Base-by-base conservation (phyloP, 2,797 vertebrate genomes). In the Agapornis canus region DNA sequence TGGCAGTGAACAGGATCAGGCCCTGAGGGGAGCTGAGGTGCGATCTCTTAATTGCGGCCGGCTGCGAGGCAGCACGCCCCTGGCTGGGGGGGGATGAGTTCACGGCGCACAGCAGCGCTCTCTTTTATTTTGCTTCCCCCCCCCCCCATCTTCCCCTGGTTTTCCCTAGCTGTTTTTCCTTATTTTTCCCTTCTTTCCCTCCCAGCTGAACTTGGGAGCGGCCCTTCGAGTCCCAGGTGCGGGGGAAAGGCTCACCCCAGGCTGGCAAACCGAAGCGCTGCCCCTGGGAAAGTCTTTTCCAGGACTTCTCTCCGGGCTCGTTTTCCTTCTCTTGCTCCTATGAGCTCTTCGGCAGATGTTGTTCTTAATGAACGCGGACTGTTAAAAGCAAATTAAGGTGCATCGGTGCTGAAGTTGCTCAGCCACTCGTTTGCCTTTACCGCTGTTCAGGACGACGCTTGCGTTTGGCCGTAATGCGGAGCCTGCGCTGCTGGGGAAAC, bases 351-450 rank as follows among this genome's bases (percentile, higher is more conserved):
- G 51, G 23, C 89, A 87, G 91, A 60, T 75, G 79, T 73, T 66
- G 68, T 2, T 42, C 5, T n/a, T 68, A 57, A 80, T 90, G 64
- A 94, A 87, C 3, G 39, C 21, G 8, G 64, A 25, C 14, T 45
- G 68, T 92, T 93, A 93, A 93, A 88, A 84, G 63, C 56, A 60
- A 70, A 89, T 95, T 81, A 79, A 84, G 72, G 42, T 43, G 83
- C 56, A 11, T 66, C 21, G 5, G 48, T 23, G 92, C 75, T 65
- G 82, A 13, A 57, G 29, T 61, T 64, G 85, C 69, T 71, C 6
- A 15, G 43, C 12, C 16, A 25, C 37, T 86, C 22, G 8, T 43
- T 66, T 27, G 32, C 13, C 7, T 70, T 37, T 43, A 2, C 12
- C 35, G 27, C 43, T 45, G 29, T 48, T 85, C 27, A 13, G 92